These are phyloP conservation scores for Tetanocera ferruginea DNA, from an alignment of 2,888 invertebrate genomes.

Conservation along the genomic window DNA sequence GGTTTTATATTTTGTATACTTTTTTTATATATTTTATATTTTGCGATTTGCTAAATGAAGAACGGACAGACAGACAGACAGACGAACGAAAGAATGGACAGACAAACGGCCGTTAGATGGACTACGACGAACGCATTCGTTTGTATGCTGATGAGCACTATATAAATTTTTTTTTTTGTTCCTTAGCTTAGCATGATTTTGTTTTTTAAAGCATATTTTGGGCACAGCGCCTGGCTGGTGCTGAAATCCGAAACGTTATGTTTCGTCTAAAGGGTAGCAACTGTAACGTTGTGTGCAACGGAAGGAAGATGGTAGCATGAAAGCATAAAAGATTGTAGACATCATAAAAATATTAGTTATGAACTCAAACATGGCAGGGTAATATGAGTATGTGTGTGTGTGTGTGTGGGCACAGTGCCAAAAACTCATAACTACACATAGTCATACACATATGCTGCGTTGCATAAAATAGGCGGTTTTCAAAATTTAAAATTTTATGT, in stretches of 20 bases:
- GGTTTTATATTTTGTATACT: neutral
- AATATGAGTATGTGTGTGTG: neutral
- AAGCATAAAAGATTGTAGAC: conserved; percentile 6
- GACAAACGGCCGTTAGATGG: no score
- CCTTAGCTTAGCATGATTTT: neutral
- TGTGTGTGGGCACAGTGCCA: conserved; percentile 2
- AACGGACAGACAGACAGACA: neutral
- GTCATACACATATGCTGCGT: neutral
- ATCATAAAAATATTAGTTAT: conserved; percentile 17
- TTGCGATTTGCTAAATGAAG: conserved; percentile 7
- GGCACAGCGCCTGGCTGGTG: neutral
- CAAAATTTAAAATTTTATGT: neutral
- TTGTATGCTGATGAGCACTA: no score
- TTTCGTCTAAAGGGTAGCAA: neutral
- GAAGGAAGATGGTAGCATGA: neutral
- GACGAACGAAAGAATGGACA: no score
- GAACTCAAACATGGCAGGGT: neutral
- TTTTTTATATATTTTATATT: neutral
- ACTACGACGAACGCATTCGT: no score
- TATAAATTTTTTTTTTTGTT: neutral
- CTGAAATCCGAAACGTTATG: neutral
- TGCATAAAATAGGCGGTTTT: no score
- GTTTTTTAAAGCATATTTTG: neutral
- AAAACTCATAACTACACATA: neutral
- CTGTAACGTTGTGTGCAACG: neutral